Conservation (phyloP, 2,113 vertebrate species). For the Picathartes gymnocephalus region DNA sequence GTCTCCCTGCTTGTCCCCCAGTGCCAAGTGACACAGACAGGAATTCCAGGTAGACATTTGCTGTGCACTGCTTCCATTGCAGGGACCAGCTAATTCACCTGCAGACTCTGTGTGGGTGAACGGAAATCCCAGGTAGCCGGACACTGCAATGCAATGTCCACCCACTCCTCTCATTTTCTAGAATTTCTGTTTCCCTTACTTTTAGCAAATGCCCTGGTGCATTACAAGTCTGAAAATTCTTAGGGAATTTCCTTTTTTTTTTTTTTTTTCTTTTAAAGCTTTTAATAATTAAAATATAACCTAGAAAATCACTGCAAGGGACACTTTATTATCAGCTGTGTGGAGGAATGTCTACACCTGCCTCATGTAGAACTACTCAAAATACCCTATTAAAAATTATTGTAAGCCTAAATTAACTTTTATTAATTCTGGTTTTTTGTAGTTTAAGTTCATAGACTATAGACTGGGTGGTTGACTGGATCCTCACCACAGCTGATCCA, state of each 20-base stretch:
- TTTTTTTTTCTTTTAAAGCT: not conserved
- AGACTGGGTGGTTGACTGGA: not conserved
- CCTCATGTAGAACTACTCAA: not conserved
- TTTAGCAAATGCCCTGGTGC: not conserved
- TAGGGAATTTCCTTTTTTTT: not conserved
- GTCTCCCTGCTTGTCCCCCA: not conserved
- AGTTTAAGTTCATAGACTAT: not conserved
- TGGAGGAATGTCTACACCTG: not conserved
- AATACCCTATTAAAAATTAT: not conserved
- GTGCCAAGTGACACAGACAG: accelerated
- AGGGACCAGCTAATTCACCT: not conserved
- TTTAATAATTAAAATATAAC: not conserved
- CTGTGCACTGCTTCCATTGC: not conserved
- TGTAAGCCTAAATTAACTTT: not conserved
- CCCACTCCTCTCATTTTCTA: not conserved
- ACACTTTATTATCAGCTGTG: not conserved
- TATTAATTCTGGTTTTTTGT: not conserved
- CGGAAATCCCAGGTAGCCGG: not conserved
- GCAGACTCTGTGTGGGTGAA: not conserved
- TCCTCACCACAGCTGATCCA: not conserved
- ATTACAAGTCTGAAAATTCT: not conserved
- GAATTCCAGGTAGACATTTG: not conserved
- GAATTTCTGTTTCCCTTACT: not conserved
- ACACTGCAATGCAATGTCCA: not conserved
- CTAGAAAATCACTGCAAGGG: not conserved